Evolutionary conservation across 2,888 invertebrate species (phyloP), one percentile per base, ranked within the genome.

Genomic region (Coelinius sp.): DNA sequence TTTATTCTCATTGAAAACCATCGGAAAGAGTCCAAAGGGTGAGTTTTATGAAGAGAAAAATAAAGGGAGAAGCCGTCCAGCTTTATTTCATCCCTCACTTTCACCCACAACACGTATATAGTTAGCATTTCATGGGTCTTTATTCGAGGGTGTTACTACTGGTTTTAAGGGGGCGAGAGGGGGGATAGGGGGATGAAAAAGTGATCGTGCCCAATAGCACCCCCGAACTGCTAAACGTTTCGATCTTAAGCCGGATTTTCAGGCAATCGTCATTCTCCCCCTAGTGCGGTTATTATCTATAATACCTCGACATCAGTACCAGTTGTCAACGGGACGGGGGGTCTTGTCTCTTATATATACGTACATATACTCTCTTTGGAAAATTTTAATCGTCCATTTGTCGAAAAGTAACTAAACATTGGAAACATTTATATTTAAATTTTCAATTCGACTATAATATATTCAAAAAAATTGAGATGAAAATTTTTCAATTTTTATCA

Each of bases 51-150:
- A 41, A 41, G 14, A 63, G 24, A 24, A 63, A 63, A 63, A 63
- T 41, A 41, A 22, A 41, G 63, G 63, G 63, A 24, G 38, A 62
- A 22, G 10, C n/a, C 38, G 24, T 63, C 22, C 24, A 63, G 35
- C 38, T 38, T 24, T 24, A n/a, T n/a, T 20, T 31, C 7, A 35
- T 59, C 35, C 35, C 35, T 31, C 73, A 64, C 73, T 75, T 73
- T 77, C 75, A 79, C 76, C 80, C 79, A 77, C 79, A 82, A 81
- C 78, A 80, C 77, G 79, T 79, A 79, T 79, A 79, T 81, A 82
- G 81, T 83, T 83, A 78, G 79, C 80, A 78, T 83, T 83, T 84
- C 78, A 80, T 81, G 81, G 81, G 78, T 79, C 81, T 84, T 82
- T 82, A 83, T 83, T 80, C 78, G 79, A 79, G 82, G 82, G 82